These are phyloP conservation scores for Balaenoptera acutorostrata DNA, from an alignment of 2,113 vertebrate genomes.

Conservation along the genomic window DNA sequence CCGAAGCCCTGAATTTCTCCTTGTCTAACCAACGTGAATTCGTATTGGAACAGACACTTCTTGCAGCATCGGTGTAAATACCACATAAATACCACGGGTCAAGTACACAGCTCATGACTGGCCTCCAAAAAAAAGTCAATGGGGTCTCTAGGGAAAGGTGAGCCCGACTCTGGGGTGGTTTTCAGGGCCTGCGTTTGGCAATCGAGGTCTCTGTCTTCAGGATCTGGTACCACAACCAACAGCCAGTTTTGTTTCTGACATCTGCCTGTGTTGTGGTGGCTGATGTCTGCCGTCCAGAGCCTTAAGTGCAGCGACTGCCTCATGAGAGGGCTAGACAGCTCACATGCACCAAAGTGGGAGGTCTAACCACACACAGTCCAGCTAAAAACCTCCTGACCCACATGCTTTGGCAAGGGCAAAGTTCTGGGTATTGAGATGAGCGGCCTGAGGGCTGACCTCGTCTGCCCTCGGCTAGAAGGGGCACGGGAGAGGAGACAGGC, in stretches of 20 bases:
- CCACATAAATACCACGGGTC: not conserved
- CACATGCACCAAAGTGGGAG: not conserved
- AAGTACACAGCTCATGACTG: not conserved
- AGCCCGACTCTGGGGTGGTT: not conserved
- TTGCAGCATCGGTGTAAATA: not conserved
- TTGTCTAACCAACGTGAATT: not conserved
- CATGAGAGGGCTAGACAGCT: not conserved
- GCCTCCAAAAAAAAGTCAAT: not conserved
- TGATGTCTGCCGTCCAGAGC: not conserved
- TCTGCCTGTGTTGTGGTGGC: too few relatives aligned
- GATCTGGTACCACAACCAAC: not conserved
- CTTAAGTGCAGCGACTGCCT: not conserved
- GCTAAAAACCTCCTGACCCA: not conserved
- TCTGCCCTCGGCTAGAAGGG: not conserved
- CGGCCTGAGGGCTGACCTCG: not conserved
- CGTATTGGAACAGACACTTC: not conserved
- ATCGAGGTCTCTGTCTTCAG: not conserved
- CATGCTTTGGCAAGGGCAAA: fast-evolving
- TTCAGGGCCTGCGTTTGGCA: not conserved
- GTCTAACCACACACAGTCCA: not conserved
- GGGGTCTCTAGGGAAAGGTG: not conserved
- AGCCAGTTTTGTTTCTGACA: not conserved
- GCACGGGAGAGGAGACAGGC: not conserved
- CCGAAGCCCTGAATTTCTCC: not conserved
- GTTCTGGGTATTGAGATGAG: not conserved